phyloP scores from a whole-genome alignment of 1,140 invertebrate genomes.

The Cydia splendana region DNA sequence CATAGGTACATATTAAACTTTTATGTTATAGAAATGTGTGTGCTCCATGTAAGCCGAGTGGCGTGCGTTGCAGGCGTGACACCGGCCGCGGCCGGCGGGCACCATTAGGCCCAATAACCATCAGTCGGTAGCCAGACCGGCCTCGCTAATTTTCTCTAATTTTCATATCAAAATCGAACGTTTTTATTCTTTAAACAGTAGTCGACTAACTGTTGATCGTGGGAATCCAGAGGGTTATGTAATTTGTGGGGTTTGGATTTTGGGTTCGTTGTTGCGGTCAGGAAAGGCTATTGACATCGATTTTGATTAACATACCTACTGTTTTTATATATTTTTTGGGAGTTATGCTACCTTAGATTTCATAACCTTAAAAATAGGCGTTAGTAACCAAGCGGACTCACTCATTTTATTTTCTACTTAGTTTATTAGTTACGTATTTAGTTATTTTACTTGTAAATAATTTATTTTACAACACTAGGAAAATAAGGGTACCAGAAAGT shows the following conservation, averaged over 20 bases:
- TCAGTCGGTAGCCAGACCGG: conserved; percentile 65
- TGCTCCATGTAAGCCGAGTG: conserved; percentile 57
- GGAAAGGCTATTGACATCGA: neutral
- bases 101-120: conserved; percentile 75
- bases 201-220: conserved; percentile 65
- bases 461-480: no score
- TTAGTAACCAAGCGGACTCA: no score
- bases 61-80: conserved; percentile 68
- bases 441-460: no score
- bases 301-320: neutral
- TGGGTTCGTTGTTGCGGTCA: neutral
- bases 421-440: no score
- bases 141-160: conserved; percentile 76
- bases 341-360: neutral
- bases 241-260: conserved; percentile 49
- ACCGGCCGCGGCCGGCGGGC: conserved; percentile 63
- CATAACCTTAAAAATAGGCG: no score
- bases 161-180: conserved; percentile 75
- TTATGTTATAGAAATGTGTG: neutral
- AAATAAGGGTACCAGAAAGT: no score
- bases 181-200: conserved; percentile 60
- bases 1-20: no score
- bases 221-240: conserved; percentile 61
- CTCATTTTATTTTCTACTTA: no score
- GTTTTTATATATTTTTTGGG: neutral